phyloP scores from a whole-genome alignment of 2,113 vertebrate genomes.

The Tachuris rubrigastra region DNA sequence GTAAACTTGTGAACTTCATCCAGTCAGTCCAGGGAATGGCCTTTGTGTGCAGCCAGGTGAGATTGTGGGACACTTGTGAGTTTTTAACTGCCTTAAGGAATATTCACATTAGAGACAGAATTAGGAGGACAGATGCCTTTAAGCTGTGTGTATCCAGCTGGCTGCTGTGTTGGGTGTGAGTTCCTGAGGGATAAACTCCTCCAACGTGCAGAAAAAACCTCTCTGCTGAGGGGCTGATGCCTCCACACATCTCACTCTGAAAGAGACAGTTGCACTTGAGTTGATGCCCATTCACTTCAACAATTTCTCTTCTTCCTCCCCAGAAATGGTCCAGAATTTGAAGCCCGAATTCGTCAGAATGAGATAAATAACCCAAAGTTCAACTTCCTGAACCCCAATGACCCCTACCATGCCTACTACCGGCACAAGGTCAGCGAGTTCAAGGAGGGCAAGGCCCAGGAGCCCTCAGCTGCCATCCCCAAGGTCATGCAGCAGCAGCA shows the following conservation, averaged over 20 bases:
- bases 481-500: conserved; percentile 98
- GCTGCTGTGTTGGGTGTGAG: background rate
- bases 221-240: background rate
- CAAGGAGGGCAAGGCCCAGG: conserved; percentile 96
- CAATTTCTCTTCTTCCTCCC: background rate
- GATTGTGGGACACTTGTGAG: background rate
- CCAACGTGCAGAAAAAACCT: no score
- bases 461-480: conserved; percentile 94
- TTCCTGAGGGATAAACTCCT: background rate
- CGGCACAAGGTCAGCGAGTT: conserved; percentile 99
- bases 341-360: conserved; percentile 97
- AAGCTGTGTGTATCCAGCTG: background rate
- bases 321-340: conserved; percentile 98
- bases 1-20: background rate
- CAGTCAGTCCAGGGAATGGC: background rate
- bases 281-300: background rate
- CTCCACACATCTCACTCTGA: accelerated
- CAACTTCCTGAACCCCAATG: conserved; percentile 96
- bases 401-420: conserved; percentile 99
- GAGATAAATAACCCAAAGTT: conserved; percentile 99
- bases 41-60: background rate
- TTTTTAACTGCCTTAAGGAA: background rate
- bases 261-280: background rate
- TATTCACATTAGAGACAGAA: background rate
- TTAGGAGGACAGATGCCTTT: background rate